A percentile compares a stretch with the other conserved stretches of the same genome.
phyloP scores from a whole-genome alignment of 2,797 vertebrate species.

The Paedocypris micromegethes region DNA sequence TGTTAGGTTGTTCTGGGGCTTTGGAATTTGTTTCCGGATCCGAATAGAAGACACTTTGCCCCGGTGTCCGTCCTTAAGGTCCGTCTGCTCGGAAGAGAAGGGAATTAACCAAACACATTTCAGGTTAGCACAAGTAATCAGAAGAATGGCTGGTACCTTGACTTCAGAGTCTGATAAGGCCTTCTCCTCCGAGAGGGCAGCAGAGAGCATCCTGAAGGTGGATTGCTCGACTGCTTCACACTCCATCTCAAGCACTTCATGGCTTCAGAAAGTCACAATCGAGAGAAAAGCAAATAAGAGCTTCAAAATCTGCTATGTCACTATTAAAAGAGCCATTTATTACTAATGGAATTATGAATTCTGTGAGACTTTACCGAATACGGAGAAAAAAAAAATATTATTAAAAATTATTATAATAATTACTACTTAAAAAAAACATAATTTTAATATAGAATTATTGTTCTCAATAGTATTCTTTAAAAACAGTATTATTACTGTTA shows the following conservation, averaged over 20 bases:
- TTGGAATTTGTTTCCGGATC: conserved; percentile 77
- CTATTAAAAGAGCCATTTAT: no score
- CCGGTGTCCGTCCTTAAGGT: conserved; percentile 58
- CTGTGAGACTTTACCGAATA: no score
- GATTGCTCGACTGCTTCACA: conserved; percentile 47
- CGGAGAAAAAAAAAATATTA: no score
- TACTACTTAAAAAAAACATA: no score
- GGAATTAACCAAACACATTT: neutral
- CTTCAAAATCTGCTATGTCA: neutral
- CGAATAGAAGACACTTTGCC: conserved; percentile 83
- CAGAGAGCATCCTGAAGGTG: conserved; percentile 59
- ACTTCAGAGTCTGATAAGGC: conserved; percentile 73
- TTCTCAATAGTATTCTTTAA: no score
- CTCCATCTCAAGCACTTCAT: neutral
- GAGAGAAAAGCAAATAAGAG: neutral
- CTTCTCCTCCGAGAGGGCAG: conserved; percentile 63
- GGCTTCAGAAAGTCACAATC: conserved; percentile 7
- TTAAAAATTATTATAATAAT: no score
- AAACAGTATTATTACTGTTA: no score
- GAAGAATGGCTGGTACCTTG: conserved; percentile 62
- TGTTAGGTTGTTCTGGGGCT: conserved; percentile 79
- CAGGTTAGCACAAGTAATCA: neutral
- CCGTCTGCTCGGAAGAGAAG: conserved; percentile 48
- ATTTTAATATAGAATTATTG: no score
- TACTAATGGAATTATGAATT: no score